These are phyloP conservation scores for Platycheirus rosarum DNA, from an alignment of 2,888 invertebrate species.

Conservation along the genomic window DNA sequence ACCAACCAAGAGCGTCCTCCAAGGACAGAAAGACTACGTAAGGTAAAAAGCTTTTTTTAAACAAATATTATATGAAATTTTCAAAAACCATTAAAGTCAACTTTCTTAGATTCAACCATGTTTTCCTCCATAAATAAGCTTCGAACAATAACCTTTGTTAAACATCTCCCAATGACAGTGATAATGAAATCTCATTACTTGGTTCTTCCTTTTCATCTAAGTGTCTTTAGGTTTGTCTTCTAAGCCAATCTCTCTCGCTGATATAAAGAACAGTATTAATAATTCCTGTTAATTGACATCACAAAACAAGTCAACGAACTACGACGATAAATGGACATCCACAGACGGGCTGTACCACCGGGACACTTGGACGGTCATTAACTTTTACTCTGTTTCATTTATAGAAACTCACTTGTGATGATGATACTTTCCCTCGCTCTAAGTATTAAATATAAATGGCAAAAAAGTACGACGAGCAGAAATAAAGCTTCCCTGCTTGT, in stretches of 20 bases:
- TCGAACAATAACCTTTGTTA: constrained; percentile 8
- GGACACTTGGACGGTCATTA: constrained; percentile 60
- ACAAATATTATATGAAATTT: too few relatives aligned
- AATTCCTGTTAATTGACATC: constrained; percentile 70
- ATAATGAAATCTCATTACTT: constrained; percentile 56
- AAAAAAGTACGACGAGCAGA: constrained; percentile 30
- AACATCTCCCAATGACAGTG: constrained; percentile 1
- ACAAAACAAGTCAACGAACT: constrained; percentile 14
- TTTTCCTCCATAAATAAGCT: not conserved
- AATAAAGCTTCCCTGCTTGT: constrained; percentile 35
- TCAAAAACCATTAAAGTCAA: too few relatives aligned
- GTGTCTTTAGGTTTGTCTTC: constrained; percentile 1
- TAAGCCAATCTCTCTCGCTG: constrained; percentile 21
- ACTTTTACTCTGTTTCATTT: constrained; percentile 39
- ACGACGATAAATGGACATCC: constrained; percentile 9
- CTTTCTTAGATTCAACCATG: too few relatives aligned
- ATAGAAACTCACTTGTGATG: not conserved
- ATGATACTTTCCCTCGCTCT: not conserved
- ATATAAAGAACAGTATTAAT: constrained; percentile 63
- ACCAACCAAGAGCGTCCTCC: too few relatives aligned
- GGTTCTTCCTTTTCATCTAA: constrained; percentile 17
- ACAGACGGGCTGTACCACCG: too few relatives aligned
- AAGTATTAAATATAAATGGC: constrained; percentile 43
- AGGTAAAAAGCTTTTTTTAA: too few relatives aligned
- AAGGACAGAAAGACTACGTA: too few relatives aligned